Conservation (phyloP, 1,140 invertebrate species). For the Magallana angulata region DNA sequence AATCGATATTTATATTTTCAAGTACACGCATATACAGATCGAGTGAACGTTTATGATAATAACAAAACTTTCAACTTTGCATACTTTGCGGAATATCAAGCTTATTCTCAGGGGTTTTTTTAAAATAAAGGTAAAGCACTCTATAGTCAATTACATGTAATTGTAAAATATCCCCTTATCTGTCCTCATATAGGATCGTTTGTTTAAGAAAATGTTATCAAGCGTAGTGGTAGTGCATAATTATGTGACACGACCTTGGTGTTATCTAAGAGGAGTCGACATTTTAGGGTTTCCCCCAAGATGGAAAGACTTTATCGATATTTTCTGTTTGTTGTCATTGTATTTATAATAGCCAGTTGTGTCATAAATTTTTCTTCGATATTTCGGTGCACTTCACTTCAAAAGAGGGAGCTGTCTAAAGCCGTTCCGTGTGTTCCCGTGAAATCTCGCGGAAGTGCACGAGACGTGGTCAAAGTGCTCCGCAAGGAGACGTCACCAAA, state of each 20-base stretch:
- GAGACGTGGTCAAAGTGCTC: background rate
- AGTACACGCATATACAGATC: too few species aligned
- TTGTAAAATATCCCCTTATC: background rate
- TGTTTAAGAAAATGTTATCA: background rate
- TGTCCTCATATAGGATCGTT: background rate
- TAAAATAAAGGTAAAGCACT: too few species aligned
- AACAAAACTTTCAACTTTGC: too few species aligned
- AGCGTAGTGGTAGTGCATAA: background rate
- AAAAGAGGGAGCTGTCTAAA: background rate
- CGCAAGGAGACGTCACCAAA: background rate
- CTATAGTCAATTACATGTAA: too few species aligned
- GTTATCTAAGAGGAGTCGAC: background rate
- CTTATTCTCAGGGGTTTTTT: too few species aligned
- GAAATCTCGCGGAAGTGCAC: background rate
- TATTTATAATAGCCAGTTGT: constrained; percentile 40
- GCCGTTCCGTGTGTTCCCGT: background rate
- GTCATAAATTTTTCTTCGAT: constrained; percentile 46
- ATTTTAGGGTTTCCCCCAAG: background rate
- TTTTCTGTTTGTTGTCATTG: constrained; percentile 44
- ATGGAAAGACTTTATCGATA: constrained; percentile 53
- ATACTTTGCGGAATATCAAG: too few species aligned
- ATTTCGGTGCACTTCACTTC: background rate
- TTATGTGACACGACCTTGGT: constrained; percentile 40
- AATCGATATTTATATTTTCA: too few species aligned
- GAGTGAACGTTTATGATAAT: too few species aligned